Evolutionary conservation across 2,113 vertebrate species (phyloP).

Genomic region (Lonchura striata): DNA sequence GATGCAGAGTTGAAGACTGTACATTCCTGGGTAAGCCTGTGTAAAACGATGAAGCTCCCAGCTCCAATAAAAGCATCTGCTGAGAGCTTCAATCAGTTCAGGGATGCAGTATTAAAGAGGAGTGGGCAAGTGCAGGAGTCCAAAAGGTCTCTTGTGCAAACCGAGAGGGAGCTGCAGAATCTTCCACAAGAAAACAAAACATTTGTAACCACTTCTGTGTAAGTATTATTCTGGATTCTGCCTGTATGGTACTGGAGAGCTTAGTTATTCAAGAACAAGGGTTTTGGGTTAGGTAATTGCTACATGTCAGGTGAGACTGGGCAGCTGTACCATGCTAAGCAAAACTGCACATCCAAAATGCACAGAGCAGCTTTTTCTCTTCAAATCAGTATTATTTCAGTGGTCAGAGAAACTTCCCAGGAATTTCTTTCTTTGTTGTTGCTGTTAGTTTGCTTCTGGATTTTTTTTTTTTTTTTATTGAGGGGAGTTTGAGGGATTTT

Average conservation of each 20-base stretch:
- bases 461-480: no score
- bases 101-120: constrained; percentile 83
- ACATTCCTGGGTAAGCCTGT: constrained; percentile 85
- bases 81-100: constrained; percentile 87
- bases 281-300: not conserved
- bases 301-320: not conserved
- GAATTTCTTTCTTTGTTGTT: not conserved
- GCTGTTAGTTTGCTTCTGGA: not conserved
- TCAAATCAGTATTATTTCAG: not conserved
- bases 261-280: not conserved
- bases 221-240: not conserved
- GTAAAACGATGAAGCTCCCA: constrained; percentile 69
- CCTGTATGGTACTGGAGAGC: not conserved
- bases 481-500: not conserved
- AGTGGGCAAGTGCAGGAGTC: constrained; percentile 70
- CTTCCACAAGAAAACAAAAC: constrained; percentile 36
- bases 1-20: constrained; percentile 80
- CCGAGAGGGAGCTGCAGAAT: constrained; percentile 41
- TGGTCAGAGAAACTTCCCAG: not conserved
- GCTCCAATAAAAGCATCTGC: constrained; percentile 79
- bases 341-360: not conserved
- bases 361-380: not conserved
- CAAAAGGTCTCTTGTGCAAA: constrained; percentile 61
- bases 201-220: constrained; percentile 32
- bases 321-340: not conserved